These are phyloP conservation scores for Phymorhynchus buccinoides DNA, from an alignment of 1,140 invertebrate genomes.

Conservation along the genomic window DNA sequence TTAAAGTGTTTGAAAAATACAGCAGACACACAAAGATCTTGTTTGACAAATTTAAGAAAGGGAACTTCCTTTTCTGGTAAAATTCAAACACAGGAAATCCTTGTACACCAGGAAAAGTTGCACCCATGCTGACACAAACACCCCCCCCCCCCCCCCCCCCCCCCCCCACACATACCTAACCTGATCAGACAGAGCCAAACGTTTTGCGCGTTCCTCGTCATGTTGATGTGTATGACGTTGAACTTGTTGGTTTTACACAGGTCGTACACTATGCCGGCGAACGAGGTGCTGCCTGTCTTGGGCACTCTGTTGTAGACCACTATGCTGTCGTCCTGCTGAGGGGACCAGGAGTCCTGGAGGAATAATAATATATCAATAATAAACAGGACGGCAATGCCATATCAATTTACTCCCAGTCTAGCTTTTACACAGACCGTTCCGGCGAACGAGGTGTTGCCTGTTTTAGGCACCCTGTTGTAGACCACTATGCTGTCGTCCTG, in stretches of 20 bases:
- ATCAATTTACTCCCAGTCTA: too few species aligned
- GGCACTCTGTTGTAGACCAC: constrained; percentile 97
- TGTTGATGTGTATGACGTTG: constrained; percentile 96
- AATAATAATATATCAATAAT: too few species aligned
- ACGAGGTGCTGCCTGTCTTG: constrained; percentile 98
- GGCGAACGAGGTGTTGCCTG: constrained; percentile 98
- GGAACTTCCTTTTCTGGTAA: too few species aligned
- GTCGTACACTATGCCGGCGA: constrained; percentile 97
- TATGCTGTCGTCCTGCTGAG: constrained; percentile 76
- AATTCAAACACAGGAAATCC: too few species aligned
- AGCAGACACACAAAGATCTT: too few species aligned
- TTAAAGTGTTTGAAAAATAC: too few species aligned
- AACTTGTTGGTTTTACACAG: constrained; percentile 93
- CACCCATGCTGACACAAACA: too few species aligned
- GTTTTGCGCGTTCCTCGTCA: constrained; percentile 95
- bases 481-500: constrained; percentile 82
- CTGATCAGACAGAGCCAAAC: constrained; percentile 92
- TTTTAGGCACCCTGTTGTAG: constrained; percentile 98
- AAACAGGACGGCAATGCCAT: too few species aligned
- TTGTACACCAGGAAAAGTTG: too few species aligned
- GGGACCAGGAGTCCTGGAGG: constrained; percentile 43
- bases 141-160: too few species aligned
- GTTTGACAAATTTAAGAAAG: too few species aligned
- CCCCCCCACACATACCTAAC: too few species aligned
- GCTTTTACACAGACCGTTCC: constrained; percentile 95